These are phyloP conservation scores for Heliconius sara DNA, from an alignment of 2,888 invertebrate species.

Conservation along the genomic window DNA sequence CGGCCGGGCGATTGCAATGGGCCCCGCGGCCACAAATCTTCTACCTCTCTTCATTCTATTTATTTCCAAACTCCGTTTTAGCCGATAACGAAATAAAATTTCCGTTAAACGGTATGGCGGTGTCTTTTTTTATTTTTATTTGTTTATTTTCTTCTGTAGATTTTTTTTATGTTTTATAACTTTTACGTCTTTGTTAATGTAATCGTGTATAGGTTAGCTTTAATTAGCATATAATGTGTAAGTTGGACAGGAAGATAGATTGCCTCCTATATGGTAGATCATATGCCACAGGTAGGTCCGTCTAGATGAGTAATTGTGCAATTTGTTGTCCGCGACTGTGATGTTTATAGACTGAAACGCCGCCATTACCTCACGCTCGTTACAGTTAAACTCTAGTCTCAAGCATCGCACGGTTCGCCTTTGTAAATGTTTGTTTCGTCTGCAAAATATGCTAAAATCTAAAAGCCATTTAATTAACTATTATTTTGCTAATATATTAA, in stretches of 20 bases:
- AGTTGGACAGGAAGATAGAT: slow-evolving; percentile 66
- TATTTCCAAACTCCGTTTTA: slow-evolving; percentile 72
- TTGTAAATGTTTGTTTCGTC: slow-evolving; percentile 30
- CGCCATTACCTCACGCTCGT: slow-evolving; percentile 84
- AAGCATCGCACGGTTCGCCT: slow-evolving; percentile 68
- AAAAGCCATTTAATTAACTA: slow-evolving; percentile 3
- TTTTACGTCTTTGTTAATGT: slow-evolving; percentile 80
- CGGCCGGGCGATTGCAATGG: slow-evolving; percentile 84
- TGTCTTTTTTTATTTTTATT: slow-evolving; percentile 79
- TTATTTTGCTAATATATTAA: not conserved
- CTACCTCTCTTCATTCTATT: slow-evolving; percentile 81
- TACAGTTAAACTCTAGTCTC: slow-evolving; percentile 79
- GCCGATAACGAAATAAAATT: slow-evolving; percentile 79
- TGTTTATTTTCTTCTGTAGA: slow-evolving; percentile 75
- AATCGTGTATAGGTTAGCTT: slow-evolving; percentile 79
- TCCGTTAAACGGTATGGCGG: slow-evolving; percentile 70
- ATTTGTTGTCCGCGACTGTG: slow-evolving; percentile 86
- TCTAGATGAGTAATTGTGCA: slow-evolving; percentile 80
- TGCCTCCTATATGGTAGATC: slow-evolving; percentile 55
- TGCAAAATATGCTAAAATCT: not conserved
- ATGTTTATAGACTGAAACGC: slow-evolving; percentile 87
- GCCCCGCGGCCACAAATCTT: slow-evolving; percentile 81
- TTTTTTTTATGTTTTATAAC: slow-evolving; percentile 77
- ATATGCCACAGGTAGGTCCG: slow-evolving; percentile 62
- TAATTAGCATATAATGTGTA: slow-evolving; percentile 73